Base-by-base conservation (phyloP, 2,888 invertebrate genomes). In the Limnephilus rhombicus region DNA sequence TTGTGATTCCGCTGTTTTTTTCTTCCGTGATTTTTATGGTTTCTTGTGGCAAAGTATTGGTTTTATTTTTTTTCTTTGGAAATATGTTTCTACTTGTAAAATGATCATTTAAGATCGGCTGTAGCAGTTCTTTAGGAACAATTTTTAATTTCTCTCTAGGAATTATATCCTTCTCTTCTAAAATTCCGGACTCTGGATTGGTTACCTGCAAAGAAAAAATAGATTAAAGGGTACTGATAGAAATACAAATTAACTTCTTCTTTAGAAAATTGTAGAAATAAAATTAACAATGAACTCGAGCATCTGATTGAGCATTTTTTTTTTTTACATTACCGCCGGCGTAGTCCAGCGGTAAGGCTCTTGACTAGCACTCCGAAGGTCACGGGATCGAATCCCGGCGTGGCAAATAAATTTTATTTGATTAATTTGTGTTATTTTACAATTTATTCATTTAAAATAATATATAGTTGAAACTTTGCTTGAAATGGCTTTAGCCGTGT, bases 131-230 rank as follows among this genome's bases (percentile, higher is more conserved):
- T 92, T 91, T 91, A 31, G 92, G 91, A 41, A 93, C 92, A n/a
- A 93, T 88, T 53, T 93, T 90, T 80, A 93, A 82, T 80, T 92
- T 92, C 82, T 92, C 89, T 85, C 92, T 92, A 9, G 93, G 93
- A 37, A 92, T 41, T 29, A 93, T 92, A 88, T 93, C 92, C 81
- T 91, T 91, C n/a, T 93, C 93, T 92, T 93, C 93, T 49, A 93
- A 92, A 83, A 89, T 80, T 29, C 93, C 93, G 3, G 93, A 92
- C 80, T 92, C 41, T 24, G 92, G 89, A 92, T 93, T 93, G 45
- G 86, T 93, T 18, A 93, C 92, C 93, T 93, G 41, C 31, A 68
- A 91, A 91, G n/a, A 85, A 87, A 24, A 13, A 91, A 82, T 87
- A 37, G 68, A 89, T 83, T 49, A 49, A 90, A 90, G n/a, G 41